Evolutionary conservation across 2,113 vertebrate species (phyloP).

Genomic region (Microcebus griseorufus): DNA sequence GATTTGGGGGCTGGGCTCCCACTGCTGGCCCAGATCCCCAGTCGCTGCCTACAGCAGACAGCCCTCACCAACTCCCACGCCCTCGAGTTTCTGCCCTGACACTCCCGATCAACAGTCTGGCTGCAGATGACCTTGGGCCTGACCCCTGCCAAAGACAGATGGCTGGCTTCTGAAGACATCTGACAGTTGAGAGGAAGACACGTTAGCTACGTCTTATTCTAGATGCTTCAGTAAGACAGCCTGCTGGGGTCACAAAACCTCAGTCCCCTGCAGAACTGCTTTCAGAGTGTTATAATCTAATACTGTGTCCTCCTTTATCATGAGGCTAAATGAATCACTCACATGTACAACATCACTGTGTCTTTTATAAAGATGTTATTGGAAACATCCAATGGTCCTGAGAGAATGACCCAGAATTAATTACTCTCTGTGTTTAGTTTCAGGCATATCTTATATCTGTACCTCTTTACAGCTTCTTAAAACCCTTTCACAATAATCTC

Average conservation of each 20-base stretch:
- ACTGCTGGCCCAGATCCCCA: not conserved
- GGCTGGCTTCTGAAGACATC: not conserved
- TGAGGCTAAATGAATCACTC: conserved; percentile 28
- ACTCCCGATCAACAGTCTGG: not conserved
- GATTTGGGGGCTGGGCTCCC: not conserved
- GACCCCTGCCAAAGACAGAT: not conserved
- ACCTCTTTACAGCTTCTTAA: not conserved
- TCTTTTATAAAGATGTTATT: conserved; percentile 27
- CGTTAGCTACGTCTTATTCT: not conserved
- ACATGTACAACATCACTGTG: not conserved
- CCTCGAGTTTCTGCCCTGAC: not conserved
- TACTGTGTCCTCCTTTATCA: not conserved
- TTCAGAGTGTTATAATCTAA: not conserved
- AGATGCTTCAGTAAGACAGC: not conserved
- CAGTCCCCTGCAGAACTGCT: not conserved
- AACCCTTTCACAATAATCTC: not conserved
- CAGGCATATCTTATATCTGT: not conserved
- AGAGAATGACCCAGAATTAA: conserved; percentile 46
- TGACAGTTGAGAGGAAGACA: not conserved
- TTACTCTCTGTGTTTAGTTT: conserved; percentile 6
- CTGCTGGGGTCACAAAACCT: conserved; percentile 6
- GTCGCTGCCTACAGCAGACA: not conserved
- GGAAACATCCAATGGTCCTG: not conserved
- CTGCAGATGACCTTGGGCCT: not conserved
- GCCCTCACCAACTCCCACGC: not conserved